Evolutionary conservation across 1,140 invertebrate genomes (phyloP).

Genomic region (Fopius arisanus): DNA sequence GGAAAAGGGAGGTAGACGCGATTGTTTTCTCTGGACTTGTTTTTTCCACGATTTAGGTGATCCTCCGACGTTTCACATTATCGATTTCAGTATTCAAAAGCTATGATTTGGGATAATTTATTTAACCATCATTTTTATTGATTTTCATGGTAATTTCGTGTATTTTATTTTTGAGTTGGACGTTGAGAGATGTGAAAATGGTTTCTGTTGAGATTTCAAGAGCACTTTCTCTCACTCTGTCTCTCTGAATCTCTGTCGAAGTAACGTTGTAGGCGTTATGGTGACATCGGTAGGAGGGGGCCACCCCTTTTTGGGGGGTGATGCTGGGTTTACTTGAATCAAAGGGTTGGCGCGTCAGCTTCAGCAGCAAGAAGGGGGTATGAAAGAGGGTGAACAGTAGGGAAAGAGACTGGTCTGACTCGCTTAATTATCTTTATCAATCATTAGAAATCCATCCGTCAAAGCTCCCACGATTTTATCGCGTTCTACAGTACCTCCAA

Average conservation of each 20-base stretch:
- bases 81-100: background rate
- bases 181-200: conserved; percentile 29
- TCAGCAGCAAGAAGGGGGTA: background rate
- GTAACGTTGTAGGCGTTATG: conserved; percentile 1
- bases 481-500: conserved; percentile 1
- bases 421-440: conserved; percentile 44
- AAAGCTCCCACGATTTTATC: conserved; percentile 38
- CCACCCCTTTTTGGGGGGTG: background rate
- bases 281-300: background rate
- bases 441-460: conserved; percentile 45
- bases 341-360: conserved; percentile 34
- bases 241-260: background rate
- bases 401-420: conserved; percentile 7
- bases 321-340: conserved; percentile 30
- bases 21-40: background rate
- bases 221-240: conserved; percentile 20
- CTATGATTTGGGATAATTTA: too few species aligned
- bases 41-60: background rate
- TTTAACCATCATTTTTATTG: too few species aligned
- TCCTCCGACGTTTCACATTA: background rate
- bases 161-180: conserved; percentile 1
- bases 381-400: conserved; percentile 8
- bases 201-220: conserved; percentile 30
- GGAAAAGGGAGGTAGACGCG: background rate
- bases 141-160: background rate